These are phyloP conservation scores for Stictonetta naevosa DNA, from an alignment of 2,113 vertebrate species.

Conservation along the genomic window DNA sequence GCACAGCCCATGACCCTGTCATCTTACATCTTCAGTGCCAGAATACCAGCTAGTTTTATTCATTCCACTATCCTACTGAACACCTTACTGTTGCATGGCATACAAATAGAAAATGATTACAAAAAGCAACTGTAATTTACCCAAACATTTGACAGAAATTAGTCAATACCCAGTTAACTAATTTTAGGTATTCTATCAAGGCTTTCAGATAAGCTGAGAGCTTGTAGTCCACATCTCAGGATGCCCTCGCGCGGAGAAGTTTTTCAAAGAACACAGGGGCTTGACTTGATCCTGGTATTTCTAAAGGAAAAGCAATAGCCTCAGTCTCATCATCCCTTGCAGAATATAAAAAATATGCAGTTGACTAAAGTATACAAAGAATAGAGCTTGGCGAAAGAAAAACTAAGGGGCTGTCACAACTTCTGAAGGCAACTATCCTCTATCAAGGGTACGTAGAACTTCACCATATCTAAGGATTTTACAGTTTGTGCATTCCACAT, in stretches of 20 bases:
- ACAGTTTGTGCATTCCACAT: neutral
- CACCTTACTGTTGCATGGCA: accelerated
- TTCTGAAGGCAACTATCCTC: neutral
- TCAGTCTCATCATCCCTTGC: neutral
- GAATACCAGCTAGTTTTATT: neutral
- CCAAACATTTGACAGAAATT: neutral
- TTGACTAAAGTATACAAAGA: neutral
- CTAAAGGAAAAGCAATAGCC: neutral
- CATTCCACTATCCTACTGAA: neutral
- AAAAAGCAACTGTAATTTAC: neutral
- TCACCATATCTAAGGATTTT: accelerated
- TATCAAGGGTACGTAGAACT: neutral
- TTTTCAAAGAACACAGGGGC: neutral
- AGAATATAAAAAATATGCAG: neutral
- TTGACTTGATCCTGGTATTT: neutral
- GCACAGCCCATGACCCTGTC: accelerated
- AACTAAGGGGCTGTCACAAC: neutral
- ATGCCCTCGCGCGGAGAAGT: neutral
- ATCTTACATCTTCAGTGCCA: neutral
- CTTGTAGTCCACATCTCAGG: neutral
- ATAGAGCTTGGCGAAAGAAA: neutral
- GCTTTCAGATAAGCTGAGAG: neutral
- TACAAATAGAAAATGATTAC: accelerated
- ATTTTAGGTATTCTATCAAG: neutral
- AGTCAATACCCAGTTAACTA: neutral